Evolutionary conservation across 2,888 invertebrate species (phyloP).

Genomic region (Watsonalla binaria): DNA sequence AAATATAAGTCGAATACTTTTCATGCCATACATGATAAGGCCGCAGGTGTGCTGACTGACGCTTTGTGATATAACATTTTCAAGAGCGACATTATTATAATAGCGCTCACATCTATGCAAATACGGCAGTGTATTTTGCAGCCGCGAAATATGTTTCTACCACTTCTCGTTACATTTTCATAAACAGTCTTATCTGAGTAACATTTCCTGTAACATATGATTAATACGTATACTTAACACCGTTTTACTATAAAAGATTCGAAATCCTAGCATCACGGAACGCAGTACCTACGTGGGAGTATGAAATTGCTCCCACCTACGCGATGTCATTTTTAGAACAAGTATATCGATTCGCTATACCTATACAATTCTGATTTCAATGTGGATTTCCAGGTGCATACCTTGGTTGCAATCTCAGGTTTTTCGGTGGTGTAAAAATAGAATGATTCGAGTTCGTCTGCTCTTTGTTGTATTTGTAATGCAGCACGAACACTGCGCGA

Average conservation of each 20-base stretch:
- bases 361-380: conserved; percentile 4
- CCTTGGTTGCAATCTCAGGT: neutral
- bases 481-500: conserved; percentile 50
- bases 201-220: conserved; percentile 8
- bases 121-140: too few species aligned
- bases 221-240: conserved; percentile 11
- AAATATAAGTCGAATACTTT: too few species aligned
- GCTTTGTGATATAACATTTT: too few species aligned
- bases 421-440: neutral
- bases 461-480: conserved; percentile 37
- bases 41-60: too few species aligned
- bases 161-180: too few species aligned
- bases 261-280: conserved; percentile 11
- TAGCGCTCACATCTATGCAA: too few species aligned
- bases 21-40: too few species aligned
- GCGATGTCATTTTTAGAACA: conserved; percentile 29
- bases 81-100: too few species aligned
- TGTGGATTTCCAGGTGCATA: neutral
- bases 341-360: conserved; percentile 31
- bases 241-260: conserved; percentile 19
- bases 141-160: too few species aligned
- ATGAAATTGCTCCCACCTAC: conserved; percentile 38
- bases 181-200: too few species aligned
- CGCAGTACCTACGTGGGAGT: conserved; percentile 27
- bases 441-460: neutral